Percentiles rank a stretch among this genome's conserved stretches.
Conservation (phyloP, 1,140 invertebrate species). For the Bombyx mandarina region DNA sequence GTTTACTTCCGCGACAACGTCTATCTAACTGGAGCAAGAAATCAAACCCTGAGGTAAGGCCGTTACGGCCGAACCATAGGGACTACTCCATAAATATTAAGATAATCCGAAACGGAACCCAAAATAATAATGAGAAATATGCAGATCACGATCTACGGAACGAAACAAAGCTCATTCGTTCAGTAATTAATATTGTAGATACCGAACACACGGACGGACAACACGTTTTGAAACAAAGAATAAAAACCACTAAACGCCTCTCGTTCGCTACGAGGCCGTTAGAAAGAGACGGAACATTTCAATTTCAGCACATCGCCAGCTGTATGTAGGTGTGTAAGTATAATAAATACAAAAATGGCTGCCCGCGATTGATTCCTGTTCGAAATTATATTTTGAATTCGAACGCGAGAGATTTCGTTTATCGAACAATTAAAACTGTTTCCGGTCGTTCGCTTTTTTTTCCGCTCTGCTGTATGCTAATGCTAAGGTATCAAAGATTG, state of each 20-base stretch:
- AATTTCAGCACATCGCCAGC: slow-evolving; percentile 37
- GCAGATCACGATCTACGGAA: slow-evolving; percentile 34
- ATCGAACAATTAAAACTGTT: slow-evolving; percentile 26
- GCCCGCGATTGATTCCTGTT: slow-evolving; percentile 18
- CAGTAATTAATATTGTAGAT: slow-evolving; percentile 59
- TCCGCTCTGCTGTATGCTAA: too few species aligned
- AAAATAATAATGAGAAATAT: slow-evolving; percentile 18
- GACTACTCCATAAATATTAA: too few species aligned
- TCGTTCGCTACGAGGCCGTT: slow-evolving; percentile 16
- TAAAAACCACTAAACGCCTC: slow-evolving; percentile 23
- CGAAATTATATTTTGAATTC: slow-evolving; percentile 10
- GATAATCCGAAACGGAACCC: slow-evolving; percentile 10
- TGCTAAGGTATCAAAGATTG: too few species aligned
- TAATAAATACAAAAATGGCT: slow-evolving; percentile 51
- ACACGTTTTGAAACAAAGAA: slow-evolving; percentile 42
- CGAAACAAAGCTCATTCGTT: slow-evolving; percentile 51
- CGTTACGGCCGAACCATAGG: too few species aligned
- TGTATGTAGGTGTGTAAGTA: slow-evolving; percentile 28
- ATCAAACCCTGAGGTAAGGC: too few species aligned
- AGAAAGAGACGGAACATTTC: slow-evolving; percentile 28
- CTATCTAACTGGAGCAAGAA: too few species aligned
- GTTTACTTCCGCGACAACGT: too few species aligned
- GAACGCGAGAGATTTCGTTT: slow-evolving; percentile 3
- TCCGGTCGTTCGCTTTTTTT: not conserved
- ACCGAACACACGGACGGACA: slow-evolving; percentile 42